Conservation (phyloP, 2,888 invertebrate species). For the Malthinus flaveolus region DNA sequence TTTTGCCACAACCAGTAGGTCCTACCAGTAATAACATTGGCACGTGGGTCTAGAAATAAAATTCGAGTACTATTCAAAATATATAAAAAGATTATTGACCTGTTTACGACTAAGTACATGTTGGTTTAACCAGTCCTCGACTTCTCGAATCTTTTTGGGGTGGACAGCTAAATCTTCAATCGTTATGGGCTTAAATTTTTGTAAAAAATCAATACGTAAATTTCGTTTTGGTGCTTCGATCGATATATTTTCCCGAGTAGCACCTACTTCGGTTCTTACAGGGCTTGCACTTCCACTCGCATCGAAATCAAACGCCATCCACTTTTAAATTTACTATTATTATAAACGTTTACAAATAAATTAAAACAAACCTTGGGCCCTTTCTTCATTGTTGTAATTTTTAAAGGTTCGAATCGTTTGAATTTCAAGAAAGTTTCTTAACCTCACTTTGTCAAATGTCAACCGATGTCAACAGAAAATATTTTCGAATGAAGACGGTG, state of each 20-base stretch:
- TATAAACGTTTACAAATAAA: not conserved
- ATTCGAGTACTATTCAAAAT: not conserved
- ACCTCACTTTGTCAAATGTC: not conserved
- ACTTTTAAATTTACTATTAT: slow-evolving; percentile 32
- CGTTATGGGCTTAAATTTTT: slow-evolving; percentile 62
- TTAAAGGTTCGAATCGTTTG: not conserved
- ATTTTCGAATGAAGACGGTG: not conserved
- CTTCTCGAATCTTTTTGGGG: slow-evolving; percentile 72
- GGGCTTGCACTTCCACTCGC: too few species aligned
- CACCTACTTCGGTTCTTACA: too few species aligned
- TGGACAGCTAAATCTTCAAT: slow-evolving; percentile 73
- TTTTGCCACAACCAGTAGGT: slow-evolving; percentile 85
- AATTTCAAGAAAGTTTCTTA: not conserved
- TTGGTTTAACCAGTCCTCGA: slow-evolving; percentile 67
- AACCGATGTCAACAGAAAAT: not conserved
- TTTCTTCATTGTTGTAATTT: slow-evolving; percentile 9
- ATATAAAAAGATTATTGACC: not conserved
- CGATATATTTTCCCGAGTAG: too few species aligned
- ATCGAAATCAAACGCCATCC: slow-evolving; percentile 34
- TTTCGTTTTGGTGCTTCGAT: too few species aligned
- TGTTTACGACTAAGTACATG: slow-evolving; percentile 27
- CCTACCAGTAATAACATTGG: slow-evolving; percentile 75
- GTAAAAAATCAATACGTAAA: slow-evolving; percentile 59
- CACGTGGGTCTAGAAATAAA: slow-evolving; percentile 46
- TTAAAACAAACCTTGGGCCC: not conserved